Base-by-base conservation (phyloP, 2,113 vertebrate genomes). In the Sturnus vulgaris region DNA sequence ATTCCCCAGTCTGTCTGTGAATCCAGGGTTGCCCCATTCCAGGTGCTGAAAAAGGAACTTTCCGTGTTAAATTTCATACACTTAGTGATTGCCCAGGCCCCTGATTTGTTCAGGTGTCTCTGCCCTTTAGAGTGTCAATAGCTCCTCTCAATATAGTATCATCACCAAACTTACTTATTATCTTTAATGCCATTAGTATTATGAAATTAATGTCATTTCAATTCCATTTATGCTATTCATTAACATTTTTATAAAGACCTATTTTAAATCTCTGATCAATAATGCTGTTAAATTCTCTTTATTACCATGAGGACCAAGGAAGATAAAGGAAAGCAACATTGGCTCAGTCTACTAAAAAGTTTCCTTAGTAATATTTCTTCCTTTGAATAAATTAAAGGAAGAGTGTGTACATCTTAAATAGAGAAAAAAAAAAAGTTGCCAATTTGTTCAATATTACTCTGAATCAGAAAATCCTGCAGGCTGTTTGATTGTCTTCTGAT, bases 151-250 rank as follows among this genome's bases (percentile, higher is more conserved):
- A 13, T 30, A 40, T 6, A 63, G 15, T 53, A 28, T n/a, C 39
- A 69, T 15, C 28, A 61, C 12, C n/a, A 70, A 70, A 21, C 24
- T 39, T 60, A n/a, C 27, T 52, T 53, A 46, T 16, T 47, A 24
- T n/a, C 19, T 28, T 61, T 96, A 91, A 96, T 91, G 25, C 13
- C 23, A 78, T 91, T 92, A 85, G 40, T 96, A 90, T 88, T 65
- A 93, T 33, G 7, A 42, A 59, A 70, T 19, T 0, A 40, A 60
- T 50, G 65, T 3, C 49, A 46, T 94, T 93, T 96, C 25, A 89
- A 89, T 97, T 96, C 56, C 81, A 49, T 88, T 95, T 86, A 81
- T 88, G 39, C 47, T 84, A 93, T 95, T 94, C 86, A 59, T 11
- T 90, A 66, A 85, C 78, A 92, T 35, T 94, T 80, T 59, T 88